phyloP scores from a whole-genome alignment of 2,113 vertebrate genomes.

The Malurus melanocephalus region DNA sequence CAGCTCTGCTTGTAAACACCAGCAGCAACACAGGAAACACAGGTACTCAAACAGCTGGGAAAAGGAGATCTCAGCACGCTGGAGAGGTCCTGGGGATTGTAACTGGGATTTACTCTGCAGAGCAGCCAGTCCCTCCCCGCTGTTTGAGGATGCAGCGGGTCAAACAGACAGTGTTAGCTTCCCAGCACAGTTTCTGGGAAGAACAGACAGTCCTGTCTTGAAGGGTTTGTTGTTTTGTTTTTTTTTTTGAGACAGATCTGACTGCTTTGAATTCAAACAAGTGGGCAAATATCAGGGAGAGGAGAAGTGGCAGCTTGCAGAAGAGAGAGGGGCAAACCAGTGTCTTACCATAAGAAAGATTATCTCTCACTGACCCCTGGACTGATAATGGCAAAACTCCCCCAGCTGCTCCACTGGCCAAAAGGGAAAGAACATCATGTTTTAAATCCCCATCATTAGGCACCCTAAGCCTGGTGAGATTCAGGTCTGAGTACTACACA shows the following conservation, averaged over 20 bases:
- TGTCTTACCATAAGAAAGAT: neutral
- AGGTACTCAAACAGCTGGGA: neutral
- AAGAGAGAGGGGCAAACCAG: neutral
- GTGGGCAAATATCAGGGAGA: neutral
- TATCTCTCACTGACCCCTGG: neutral
- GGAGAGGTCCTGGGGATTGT: neutral
- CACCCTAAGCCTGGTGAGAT: neutral
- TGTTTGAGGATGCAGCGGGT: neutral
- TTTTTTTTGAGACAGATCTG: neutral
- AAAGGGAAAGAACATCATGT: neutral
- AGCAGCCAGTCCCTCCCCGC: neutral
- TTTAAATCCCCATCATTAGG: neutral
- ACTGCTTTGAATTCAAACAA: neutral
- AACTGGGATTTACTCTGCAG: neutral
- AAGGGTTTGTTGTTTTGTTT: no score
- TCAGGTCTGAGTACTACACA: neutral
- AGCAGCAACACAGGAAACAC: neutral
- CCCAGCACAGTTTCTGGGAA: neutral
- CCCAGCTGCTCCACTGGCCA: neutral
- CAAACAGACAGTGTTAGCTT: neutral
- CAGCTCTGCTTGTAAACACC: neutral
- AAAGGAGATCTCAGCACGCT: neutral
- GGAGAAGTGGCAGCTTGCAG: neutral
- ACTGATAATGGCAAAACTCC: neutral
- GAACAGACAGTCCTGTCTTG: neutral